Percentiles rank a stretch among this genome's conserved stretches.
Evolutionary conservation across 2,888 invertebrate species (phyloP).

Genomic region (Chloroclystis v-ata): DNA sequence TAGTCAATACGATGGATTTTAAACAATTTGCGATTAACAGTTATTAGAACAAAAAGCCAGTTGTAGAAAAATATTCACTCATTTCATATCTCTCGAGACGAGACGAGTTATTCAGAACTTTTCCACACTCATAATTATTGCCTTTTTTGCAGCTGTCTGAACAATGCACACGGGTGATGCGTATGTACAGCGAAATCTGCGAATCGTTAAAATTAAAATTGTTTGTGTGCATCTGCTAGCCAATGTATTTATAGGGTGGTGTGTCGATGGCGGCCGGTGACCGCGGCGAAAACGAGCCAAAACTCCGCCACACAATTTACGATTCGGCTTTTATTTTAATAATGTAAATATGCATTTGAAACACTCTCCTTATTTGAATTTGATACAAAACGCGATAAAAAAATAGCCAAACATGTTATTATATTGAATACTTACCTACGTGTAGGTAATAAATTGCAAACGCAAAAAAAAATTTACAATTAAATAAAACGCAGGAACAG

Average conservation of each 20-base stretch:
- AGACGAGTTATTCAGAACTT: not conserved
- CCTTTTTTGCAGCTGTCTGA: constrained; percentile 13
- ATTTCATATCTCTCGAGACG: not conserved
- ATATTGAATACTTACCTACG: too few species aligned
- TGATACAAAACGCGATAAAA: too few species aligned
- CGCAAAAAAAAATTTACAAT: too few species aligned
- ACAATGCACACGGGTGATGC: constrained; percentile 16
- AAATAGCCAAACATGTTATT: too few species aligned
- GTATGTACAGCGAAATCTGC: constrained; percentile 36
- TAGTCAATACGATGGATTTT: too few species aligned
- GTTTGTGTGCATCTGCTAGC: constrained; percentile 56
- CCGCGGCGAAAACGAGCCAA: constrained; percentile 35
- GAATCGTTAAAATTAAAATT: constrained; percentile 52
- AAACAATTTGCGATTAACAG: too few species aligned
- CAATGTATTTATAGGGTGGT: constrained; percentile 64
- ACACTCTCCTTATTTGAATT: not conserved
- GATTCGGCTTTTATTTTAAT: constrained; percentile 14
- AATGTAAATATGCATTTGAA: constrained; percentile 5
- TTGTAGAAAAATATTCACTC: too few species aligned
- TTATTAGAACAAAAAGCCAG: too few species aligned
- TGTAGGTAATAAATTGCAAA: too few species aligned
- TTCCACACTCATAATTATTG: not conserved
- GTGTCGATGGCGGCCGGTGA: constrained; percentile 44
- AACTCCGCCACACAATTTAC: constrained; percentile 18
- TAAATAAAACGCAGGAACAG: too few species aligned